These are phyloP conservation scores for Arizona elegans DNA, from an alignment of 2,113 vertebrate species.

Conservation along the genomic window DNA sequence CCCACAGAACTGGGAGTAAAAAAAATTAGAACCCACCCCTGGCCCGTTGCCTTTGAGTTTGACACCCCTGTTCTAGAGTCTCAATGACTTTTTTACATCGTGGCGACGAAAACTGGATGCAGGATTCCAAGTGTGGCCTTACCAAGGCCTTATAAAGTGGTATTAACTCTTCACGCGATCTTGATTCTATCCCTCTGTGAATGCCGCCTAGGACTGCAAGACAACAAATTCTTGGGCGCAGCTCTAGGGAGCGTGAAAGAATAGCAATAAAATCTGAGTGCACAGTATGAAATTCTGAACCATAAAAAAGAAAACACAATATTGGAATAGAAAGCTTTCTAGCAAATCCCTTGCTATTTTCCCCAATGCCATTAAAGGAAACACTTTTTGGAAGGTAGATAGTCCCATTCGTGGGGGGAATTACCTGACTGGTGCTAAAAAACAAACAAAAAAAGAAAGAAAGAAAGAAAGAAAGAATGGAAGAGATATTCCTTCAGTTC, in stretches of 20 bases:
- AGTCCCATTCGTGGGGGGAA: background rate
- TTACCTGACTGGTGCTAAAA: background rate
- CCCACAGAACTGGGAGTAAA: no score
- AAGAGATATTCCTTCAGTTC: background rate
- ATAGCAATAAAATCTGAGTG: background rate
- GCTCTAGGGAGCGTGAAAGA: background rate
- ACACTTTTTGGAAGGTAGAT: accelerated
- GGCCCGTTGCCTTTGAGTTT: no score
- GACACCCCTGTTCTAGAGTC: no score
- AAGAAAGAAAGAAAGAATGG: background rate
- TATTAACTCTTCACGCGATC: no score
- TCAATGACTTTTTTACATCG: no score
- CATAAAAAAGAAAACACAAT: background rate
- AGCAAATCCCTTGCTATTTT: background rate
- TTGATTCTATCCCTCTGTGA: no score
- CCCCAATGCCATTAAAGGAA: background rate
- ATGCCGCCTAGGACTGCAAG: no score
- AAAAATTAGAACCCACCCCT: no score
- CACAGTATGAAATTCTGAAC: background rate
- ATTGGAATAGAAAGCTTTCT: background rate
- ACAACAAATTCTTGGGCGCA: background rate
- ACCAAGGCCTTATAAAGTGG: no score
- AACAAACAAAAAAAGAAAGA: background rate
- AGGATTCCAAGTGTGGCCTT: no score
- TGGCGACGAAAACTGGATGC: no score